Conservation (phyloP, 2,888 invertebrate species). For the Diachrysia chrysitis region DNA sequence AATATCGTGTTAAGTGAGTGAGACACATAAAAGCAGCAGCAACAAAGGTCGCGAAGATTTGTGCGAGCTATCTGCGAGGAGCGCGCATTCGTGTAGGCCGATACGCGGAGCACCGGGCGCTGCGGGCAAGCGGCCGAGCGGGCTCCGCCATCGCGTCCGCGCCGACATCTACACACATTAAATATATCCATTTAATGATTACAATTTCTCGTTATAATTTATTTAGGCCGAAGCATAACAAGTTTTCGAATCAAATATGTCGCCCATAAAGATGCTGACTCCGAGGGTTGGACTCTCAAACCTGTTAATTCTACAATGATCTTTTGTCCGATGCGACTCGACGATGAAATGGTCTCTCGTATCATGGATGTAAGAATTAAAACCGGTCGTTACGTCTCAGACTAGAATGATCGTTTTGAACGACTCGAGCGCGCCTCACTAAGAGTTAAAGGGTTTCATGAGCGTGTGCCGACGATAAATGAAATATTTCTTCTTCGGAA, state of each 20-base stretch:
- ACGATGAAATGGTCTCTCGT: constrained; percentile 82
- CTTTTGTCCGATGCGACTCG: constrained; percentile 76
- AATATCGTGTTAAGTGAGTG: constrained; percentile 66
- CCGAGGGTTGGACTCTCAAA: constrained; percentile 84
- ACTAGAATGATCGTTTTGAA: constrained; percentile 85
- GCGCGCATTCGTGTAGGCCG: constrained; percentile 86
- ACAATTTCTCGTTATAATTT: constrained; percentile 89
- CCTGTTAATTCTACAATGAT: constrained; percentile 85
- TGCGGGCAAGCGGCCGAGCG: constrained; percentile 59
- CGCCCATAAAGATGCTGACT: constrained; percentile 89
- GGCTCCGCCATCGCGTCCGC: constrained; percentile 65
- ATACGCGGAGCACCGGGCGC: constrained; percentile 68
- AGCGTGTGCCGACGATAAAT: constrained; percentile 79
- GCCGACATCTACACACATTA: constrained; percentile 83
- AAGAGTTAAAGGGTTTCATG: constrained; percentile 86
- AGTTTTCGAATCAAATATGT: constrained; percentile 89
- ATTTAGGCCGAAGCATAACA: constrained; percentile 89
- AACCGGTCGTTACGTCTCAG: constrained; percentile 82
- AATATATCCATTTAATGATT: constrained; percentile 88
- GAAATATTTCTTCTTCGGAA: constrained; percentile 88
- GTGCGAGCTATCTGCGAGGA: constrained; percentile 80
- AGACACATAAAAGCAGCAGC: constrained; percentile 75
- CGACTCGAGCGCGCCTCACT: constrained; percentile 73
- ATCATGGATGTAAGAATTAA: constrained; percentile 86
- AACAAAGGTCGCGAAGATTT: constrained; percentile 80